Evolutionary conservation across 2,888 invertebrate genomes (phyloP).

Genomic region (Leptopilina myrica): DNA sequence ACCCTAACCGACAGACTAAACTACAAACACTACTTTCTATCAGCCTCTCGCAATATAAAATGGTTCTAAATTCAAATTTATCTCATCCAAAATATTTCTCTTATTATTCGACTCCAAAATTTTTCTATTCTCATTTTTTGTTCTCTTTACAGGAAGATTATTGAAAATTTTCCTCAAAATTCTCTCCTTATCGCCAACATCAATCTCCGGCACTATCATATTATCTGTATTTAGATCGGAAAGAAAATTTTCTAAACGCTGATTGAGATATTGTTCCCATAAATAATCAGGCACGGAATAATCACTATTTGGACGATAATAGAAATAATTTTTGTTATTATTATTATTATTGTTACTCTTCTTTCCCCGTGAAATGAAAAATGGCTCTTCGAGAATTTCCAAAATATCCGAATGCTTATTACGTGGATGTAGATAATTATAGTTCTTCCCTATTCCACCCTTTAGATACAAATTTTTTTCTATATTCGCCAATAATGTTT

Average conservation of each 20-base stretch:
- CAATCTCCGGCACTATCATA: background rate
- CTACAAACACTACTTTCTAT: background rate
- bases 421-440: slow-evolving; percentile 50
- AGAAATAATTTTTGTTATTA: no score
- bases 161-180: slow-evolving; percentile 1
- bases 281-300: background rate
- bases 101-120: background rate
- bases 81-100: slow-evolving; percentile 56
- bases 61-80: slow-evolving; percentile 59
- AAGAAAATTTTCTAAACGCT: background rate
- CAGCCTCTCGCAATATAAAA: slow-evolving; percentile 60
- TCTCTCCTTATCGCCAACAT: background rate
- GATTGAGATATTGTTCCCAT: background rate
- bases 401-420: slow-evolving; percentile 60
- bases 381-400: slow-evolving; percentile 61
- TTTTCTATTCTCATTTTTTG: background rate
- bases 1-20: no score
- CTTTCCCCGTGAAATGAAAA: slow-evolving; percentile 63
- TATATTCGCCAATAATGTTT: slow-evolving; percentile 8
- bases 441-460: background rate
- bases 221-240: background rate
- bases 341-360: slow-evolving; percentile 37
- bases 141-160: background rate
- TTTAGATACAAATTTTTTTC: background rate
- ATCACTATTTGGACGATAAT: background rate